A percentile compares a stretch with the other conserved stretches of the same genome.
phyloP scores from a whole-genome alignment of 2,113 vertebrate species.

The Campylorhamphus procurvoides region DNA sequence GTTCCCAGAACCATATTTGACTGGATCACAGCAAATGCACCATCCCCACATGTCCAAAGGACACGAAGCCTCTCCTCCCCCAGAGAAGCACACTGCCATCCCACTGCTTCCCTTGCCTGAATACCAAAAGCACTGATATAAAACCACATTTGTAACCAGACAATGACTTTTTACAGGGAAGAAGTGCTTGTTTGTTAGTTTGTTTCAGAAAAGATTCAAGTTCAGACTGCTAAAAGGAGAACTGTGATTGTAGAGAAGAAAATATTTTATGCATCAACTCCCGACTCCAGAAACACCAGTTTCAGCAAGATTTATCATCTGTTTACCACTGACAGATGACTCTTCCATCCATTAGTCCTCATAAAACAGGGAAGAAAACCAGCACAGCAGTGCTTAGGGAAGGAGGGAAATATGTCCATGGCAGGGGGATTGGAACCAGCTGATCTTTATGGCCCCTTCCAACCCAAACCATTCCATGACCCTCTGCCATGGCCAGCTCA shows the following conservation, averaged over 20 bases:
- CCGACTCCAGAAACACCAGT: neutral
- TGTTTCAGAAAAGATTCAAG: neutral
- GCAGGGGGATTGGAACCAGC: neutral
- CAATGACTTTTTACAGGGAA: neutral
- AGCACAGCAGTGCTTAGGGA: neutral
- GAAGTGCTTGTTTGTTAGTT: neutral
- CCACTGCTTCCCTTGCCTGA: neutral
- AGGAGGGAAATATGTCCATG: neutral
- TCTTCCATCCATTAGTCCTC: neutral
- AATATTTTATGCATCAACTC: neutral
- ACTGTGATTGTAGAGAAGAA: neutral
- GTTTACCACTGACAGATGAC: neutral
- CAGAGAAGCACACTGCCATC: rapidly evolving
- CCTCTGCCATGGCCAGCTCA: rapidly evolving
- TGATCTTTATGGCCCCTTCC: neutral
- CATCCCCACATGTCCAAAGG: neutral
- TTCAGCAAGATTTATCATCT: neutral
- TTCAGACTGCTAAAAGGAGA: neutral
- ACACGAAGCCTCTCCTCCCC: neutral
- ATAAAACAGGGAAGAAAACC: neutral
- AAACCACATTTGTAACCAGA: neutral
- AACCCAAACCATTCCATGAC: neutral
- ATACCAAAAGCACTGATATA: neutral
- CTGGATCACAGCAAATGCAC: neutral
- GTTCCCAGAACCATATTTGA: neutral